Percentiles rank a stretch among this genome's conserved stretches.
Evolutionary conservation across 2,888 invertebrate species (phyloP).

Genomic region (Phaedon cochleariae): DNA sequence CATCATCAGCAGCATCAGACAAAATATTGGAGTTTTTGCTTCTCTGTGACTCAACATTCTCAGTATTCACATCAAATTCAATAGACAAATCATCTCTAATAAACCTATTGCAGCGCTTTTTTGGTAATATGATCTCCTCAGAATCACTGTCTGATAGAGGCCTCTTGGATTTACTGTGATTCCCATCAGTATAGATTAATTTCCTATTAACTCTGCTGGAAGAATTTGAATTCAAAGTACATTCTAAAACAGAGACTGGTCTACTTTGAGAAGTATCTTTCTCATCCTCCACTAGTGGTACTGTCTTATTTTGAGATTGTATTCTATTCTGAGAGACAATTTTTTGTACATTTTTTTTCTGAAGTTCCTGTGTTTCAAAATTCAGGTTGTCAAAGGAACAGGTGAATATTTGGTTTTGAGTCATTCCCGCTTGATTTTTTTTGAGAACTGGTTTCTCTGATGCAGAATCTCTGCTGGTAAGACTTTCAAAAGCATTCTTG

Average conservation of each 20-base stretch:
- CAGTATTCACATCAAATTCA: constrained; percentile 45
- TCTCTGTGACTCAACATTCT: background rate
- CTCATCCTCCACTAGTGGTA: background rate
- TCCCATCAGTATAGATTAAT: constrained; percentile 19
- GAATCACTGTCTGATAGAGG: constrained; percentile 37
- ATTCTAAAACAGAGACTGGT: constrained; percentile 17
- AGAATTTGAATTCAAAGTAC: constrained; percentile 20
- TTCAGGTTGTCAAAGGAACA: constrained; percentile 24
- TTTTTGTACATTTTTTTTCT: constrained; percentile 3
- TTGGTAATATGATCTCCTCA: constrained; percentile 30
- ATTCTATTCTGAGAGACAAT: background rate
- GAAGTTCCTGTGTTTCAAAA: constrained; percentile 34
- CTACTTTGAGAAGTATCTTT: background rate
- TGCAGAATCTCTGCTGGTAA: background rate
- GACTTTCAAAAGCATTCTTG: background rate
- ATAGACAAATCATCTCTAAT: constrained; percentile 50
- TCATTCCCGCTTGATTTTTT: background rate
- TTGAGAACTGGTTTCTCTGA: background rate
- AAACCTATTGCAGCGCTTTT: constrained; percentile 46
- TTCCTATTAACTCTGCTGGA: constrained; percentile 22
- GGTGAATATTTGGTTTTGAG: constrained; percentile 25
- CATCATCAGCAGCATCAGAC: constrained; percentile 31
- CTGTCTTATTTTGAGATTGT: background rate
- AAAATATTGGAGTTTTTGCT: background rate
- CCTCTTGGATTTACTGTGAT: constrained; percentile 30